These are phyloP conservation scores for Drosophila neoperkinsi DNA, from an alignment of 2,888 invertebrate species.

Conservation along the genomic window DNA sequence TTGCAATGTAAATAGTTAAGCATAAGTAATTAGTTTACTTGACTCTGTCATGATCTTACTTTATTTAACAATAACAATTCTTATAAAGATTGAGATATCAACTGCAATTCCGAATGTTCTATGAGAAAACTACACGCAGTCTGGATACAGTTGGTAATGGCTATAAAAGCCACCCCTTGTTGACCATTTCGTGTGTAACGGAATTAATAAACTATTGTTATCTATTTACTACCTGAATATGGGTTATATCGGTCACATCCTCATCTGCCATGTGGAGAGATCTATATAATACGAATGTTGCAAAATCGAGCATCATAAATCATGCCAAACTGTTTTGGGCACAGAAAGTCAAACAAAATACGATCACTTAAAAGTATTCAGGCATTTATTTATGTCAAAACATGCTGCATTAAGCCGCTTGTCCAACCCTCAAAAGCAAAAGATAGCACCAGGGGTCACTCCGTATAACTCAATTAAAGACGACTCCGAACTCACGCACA, in stretches of 20 bases:
- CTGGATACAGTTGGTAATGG: conserved; percentile 16
- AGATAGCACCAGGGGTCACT: conserved; percentile 49
- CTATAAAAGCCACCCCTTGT: conserved; percentile 26
- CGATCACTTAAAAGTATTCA: conserved; percentile 83
- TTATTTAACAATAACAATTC: not conserved
- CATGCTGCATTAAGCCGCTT: conserved; percentile 72
- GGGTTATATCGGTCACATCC: conserved; percentile 52
- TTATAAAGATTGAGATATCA: not conserved
- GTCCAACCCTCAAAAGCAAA: conserved; percentile 60
- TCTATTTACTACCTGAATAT: conserved; percentile 43
- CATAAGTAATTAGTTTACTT: not conserved
- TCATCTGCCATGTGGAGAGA: conserved; percentile 41
- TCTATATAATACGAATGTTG: conserved; percentile 50
- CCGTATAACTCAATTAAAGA: conserved; percentile 81
- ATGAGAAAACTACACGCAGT: conserved; percentile 9
- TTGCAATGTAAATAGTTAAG: not conserved
- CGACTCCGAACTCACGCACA: conserved; percentile 77
- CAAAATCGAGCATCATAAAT: conserved; percentile 71
- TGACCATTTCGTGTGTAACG: conserved; percentile 42
- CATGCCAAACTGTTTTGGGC: conserved; percentile 70
- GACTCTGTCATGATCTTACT: not conserved
- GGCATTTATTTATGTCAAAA: conserved; percentile 85
- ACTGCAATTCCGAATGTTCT: not conserved
- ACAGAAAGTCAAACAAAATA: conserved; percentile 75
- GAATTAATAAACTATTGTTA: conserved; percentile 55